Evolutionary conservation across 37 sponge, comb jelly and placozoan genomes (phyloP).

Genomic region (Chondrosia reniformis): DNA sequence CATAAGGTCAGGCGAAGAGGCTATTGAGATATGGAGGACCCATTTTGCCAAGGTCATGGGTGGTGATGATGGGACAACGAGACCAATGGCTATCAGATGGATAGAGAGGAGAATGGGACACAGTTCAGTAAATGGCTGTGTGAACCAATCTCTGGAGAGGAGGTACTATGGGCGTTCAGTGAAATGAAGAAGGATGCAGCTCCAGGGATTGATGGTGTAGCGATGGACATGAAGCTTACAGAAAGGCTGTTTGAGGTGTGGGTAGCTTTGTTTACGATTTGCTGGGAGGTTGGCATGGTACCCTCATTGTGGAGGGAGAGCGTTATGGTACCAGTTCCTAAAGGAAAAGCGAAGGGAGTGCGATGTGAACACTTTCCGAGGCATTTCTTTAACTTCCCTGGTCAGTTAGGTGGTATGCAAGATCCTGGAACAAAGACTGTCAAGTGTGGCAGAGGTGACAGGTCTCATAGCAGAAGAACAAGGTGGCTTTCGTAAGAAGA

Average conservation of each 20-base stretch:
- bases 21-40: background rate
- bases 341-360: no score
- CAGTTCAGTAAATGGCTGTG: background rate
- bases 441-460: no score
- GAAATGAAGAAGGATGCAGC: background rate
- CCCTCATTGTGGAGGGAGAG: no score
- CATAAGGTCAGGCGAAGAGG: background rate
- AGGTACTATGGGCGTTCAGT: no score
- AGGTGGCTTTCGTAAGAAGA: no score
- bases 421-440: background rate
- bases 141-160: background rate
- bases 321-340: no score
- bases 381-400: no score
- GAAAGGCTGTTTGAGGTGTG: conserved; percentile 10
- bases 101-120: background rate
- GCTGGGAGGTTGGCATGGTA: no score
- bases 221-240: background rate
- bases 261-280: background rate
- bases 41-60: background rate
- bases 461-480: no score
- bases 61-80: background rate
- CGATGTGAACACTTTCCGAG: background rate
- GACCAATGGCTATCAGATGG: background rate
- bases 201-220: background rate
- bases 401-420: background rate